phyloP scores from a whole-genome alignment of 2,113 vertebrate genomes.

The Phalacrocorax aristotelis region DNA sequence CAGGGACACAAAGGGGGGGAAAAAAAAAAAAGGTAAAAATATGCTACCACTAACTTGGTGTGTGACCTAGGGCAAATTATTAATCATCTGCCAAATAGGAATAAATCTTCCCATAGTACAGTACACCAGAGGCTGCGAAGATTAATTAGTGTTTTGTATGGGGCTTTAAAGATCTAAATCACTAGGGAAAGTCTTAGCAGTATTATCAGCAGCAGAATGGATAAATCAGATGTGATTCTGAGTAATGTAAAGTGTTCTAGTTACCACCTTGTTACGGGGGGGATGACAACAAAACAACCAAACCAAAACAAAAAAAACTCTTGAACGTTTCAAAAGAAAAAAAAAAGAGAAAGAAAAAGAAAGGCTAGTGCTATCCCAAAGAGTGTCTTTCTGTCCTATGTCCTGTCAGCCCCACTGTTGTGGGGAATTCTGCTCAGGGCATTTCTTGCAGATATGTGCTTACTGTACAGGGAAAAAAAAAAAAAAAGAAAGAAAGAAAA shows the following conservation, averaged over 20 bases:
- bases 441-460: conserved; percentile 37
- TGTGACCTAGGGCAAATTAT: not conserved
- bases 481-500: not conserved
- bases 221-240: conserved; percentile 11
- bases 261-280: not conserved
- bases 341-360: not conserved
- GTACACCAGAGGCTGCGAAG: not conserved
- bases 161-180: conserved; percentile 56
- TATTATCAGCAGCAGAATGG: conserved; percentile 19
- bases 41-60: not conserved
- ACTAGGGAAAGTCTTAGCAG: not conserved
- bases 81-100: conserved; percentile 21
- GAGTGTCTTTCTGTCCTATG: not conserved
- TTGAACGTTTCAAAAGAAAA: not conserved
- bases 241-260: not conserved
- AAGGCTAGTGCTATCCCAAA: not conserved
- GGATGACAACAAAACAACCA: not conserved
- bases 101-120: conserved; percentile 16
- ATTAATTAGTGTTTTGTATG: conserved; percentile 57
- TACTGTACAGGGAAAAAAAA: not conserved
- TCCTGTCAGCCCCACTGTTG: not conserved
- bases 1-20: not conserved
- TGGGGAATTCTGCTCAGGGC: not conserved
- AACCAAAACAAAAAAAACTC: rapidly evolving
- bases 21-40: not conserved